Evolutionary conservation across 2,113 vertebrate species (phyloP).

Genomic region (Silurus asotus): DNA sequence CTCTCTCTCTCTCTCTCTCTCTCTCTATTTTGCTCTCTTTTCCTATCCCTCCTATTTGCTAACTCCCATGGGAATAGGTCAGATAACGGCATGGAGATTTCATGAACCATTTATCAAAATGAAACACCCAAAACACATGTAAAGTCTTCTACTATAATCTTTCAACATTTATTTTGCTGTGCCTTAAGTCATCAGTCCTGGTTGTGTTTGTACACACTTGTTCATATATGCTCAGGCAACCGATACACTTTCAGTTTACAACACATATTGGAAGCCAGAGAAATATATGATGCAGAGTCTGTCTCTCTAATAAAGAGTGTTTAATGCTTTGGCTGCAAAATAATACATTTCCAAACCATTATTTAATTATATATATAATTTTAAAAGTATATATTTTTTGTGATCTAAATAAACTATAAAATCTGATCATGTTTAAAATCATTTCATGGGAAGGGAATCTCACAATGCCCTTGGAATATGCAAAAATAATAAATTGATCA

Average conservation of each 20-base stretch:
- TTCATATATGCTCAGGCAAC: neutral
- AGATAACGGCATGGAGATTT: conserved; percentile 35
- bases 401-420: neutral
- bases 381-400: too few species aligned
- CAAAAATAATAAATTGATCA: neutral
- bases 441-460: neutral
- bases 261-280: neutral
- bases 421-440: neutral
- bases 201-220: neutral
- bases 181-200: neutral
- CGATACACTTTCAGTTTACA: neutral
- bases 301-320: neutral
- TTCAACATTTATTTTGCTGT: conserved; percentile 35
- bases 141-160: conserved; percentile 31
- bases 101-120: conserved; percentile 47
- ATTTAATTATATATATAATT: too few species aligned
- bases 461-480: neutral
- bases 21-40: too few species aligned
- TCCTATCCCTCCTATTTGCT: neutral
- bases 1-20: conserved; percentile 28
- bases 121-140: conserved; percentile 46
- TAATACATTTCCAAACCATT: neutral
- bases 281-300: neutral
- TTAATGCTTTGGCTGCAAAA: neutral
- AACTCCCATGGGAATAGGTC: conserved; percentile 25